Percentiles rank a stretch among this genome's conserved stretches.
Evolutionary conservation across 2,888 invertebrate genomes (phyloP).

Genomic region (Phaedon cochleariae): DNA sequence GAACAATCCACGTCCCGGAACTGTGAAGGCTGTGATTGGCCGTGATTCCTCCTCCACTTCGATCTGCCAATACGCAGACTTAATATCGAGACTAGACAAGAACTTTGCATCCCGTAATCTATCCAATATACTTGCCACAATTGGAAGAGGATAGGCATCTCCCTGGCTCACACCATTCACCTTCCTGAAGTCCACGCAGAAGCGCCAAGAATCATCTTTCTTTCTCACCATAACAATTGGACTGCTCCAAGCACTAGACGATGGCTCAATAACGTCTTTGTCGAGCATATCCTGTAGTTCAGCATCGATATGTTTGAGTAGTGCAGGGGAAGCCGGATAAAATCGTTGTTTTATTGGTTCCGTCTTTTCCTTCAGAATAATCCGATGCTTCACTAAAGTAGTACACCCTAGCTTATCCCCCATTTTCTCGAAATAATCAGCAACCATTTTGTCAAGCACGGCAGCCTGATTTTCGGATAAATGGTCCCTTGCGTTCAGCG

Average conservation of each 20-base stretch:
- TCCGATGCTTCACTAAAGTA: too few relatives aligned
- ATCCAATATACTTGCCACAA: slow-evolving; percentile 29
- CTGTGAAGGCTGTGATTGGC: neutral
- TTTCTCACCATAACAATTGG: slow-evolving; percentile 48
- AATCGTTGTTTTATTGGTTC: too few relatives aligned
- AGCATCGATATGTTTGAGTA: too few relatives aligned
- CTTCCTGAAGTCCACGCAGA: slow-evolving; percentile 42
- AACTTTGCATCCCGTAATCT: slow-evolving; percentile 27
- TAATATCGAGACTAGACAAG: neutral
- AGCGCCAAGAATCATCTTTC: slow-evolving; percentile 43
- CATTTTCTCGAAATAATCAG: too few relatives aligned
- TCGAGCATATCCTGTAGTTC: slow-evolving; percentile 41
- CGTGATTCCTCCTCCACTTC: neutral
- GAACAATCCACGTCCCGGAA: slow-evolving; percentile 15
- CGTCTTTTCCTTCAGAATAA: too few relatives aligned
- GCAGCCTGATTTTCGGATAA: too few relatives aligned
- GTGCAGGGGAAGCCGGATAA: too few relatives aligned
- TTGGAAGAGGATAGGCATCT: slow-evolving; percentile 37
- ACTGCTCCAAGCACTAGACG: slow-evolving; percentile 48
- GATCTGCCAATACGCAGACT: neutral
- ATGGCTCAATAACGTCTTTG: slow-evolving; percentile 42
- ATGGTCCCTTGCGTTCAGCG: neutral
- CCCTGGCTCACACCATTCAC: slow-evolving; percentile 36
- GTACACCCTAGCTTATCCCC: too few relatives aligned
- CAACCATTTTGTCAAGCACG: too few relatives aligned